Percentiles rank a stretch among this genome's conserved stretches.
These are phyloP conservation scores for Mactra quadrangularis DNA, from an alignment of 1,140 invertebrate genomes.

Conservation along the genomic window DNA sequence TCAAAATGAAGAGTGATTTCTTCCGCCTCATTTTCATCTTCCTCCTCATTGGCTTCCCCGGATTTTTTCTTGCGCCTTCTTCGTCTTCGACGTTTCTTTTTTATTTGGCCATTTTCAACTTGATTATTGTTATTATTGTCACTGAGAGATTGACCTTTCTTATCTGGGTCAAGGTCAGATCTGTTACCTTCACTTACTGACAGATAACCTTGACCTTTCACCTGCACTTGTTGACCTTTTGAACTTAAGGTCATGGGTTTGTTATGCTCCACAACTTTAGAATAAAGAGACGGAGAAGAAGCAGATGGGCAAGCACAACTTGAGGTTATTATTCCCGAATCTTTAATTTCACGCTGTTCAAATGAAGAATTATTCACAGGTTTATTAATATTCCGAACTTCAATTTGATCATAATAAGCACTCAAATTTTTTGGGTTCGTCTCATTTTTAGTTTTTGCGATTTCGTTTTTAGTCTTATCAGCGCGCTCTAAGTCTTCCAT, in stretches of 20 bases:
- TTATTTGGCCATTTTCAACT: conserved; percentile 32
- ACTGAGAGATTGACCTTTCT: conserved; percentile 17
- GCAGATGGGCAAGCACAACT: too few species aligned
- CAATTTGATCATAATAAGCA: too few species aligned
- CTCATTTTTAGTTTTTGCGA: too few species aligned
- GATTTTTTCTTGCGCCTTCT: conserved; percentile 19
- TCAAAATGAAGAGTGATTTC: conserved; percentile 75
- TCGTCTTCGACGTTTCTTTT: conserved; percentile 40
- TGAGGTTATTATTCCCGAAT: too few species aligned
- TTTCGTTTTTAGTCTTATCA: neutral
- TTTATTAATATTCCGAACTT: too few species aligned
- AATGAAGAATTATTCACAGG: too few species aligned
- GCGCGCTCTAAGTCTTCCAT: conserved; percentile 46
- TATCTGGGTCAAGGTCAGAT: conserved; percentile 25
- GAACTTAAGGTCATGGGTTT: neutral
- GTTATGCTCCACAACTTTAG: too few species aligned
- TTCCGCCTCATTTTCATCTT: neutral
- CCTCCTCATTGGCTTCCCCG: neutral
- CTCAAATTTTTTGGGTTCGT: too few species aligned
- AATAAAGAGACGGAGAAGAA: too few species aligned
- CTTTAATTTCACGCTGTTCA: too few species aligned
- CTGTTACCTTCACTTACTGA: conserved; percentile 2
- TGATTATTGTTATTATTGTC: conserved; percentile 24
- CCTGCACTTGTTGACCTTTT: neutral
- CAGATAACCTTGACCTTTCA: conserved; percentile 4